Base-by-base conservation (phyloP, 2,888 invertebrate genomes). In the Ophioninae sp. region DNA sequence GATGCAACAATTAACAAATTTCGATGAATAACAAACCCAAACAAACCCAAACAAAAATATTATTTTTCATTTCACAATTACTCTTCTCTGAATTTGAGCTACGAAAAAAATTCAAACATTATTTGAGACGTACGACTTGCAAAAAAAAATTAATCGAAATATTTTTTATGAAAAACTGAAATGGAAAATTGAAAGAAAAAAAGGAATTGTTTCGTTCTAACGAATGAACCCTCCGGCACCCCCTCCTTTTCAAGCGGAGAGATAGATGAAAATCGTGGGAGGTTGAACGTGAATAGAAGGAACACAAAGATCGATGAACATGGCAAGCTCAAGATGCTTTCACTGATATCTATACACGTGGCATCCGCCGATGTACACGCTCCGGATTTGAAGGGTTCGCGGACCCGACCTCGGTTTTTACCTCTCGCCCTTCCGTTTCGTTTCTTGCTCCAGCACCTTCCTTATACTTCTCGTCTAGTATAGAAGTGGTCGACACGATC, bases 401-500 rank as follows among this genome's bases (percentile, higher is more conserved):
- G 51, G 71, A 73, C 67, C 17, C 51, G 56, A 44, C 68, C 56
- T 23, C 13, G 59, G 30, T 65, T 76, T 64, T 67, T 58, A 63
- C 76, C 61, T 30, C 73, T n/a, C 65, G 59, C 56, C 58, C 61
- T 81, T 79, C 68, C 73, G 22, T 76, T 51, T 59, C 67, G 10
- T 75, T 83, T 75, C 23, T 59, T 30, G 22, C 20, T 68, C 23
- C 9, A 7, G 41, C 20, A 20, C 20, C 23, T 56, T 68, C 23
- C 56, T 41, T 23, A 59, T 81, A 71, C 74, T 59, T 74, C 76
- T 75, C 72, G 74, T 59, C 61, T 63, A 64, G 65, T 68, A 81
- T 78, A 68, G 67, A 74, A 72, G 82, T 77, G 69, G 87, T 79
- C 82, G 78, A 81, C 86, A 87, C 80, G 83, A 85, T 86, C 87